Evolutionary conservation across 1,140 invertebrate species (phyloP), one percentile per base, ranked within the genome.

Genomic region (Drosophila arawakana): DNA sequence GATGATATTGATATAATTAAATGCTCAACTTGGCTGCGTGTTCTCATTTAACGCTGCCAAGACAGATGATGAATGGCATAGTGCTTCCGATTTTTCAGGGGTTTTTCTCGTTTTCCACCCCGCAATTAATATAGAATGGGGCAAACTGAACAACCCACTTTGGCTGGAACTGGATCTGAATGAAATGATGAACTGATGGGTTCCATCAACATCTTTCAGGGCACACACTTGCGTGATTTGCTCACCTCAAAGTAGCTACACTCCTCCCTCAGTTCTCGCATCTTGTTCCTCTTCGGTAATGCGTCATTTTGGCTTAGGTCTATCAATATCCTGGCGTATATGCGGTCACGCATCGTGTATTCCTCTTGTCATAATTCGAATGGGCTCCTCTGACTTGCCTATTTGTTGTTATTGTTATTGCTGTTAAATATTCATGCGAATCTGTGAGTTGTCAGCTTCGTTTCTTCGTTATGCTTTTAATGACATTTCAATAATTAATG

Each of bases 401-500:
- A 49, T 72, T 70, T 72, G 55, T 65, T 81, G 25, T 30, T 66
- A 47, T 67, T 81, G 37, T 69, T 71, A 49, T 61, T 82, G 43
- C 73, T 80, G 77, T 89, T 89, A 89, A 89, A 89, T 89, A 89
- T 89, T 89, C 84, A 89, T 89, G 85, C 84, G 84, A 88, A 88
- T 88, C 80, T 84, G 84, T 49, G 74, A 70, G 70, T 68, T 65
- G 83, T 86, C 83, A 82, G 83, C 55, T 57, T 34, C 83, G 79
- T 63, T 88, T 88, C 73, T 58, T 54, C 50, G 50, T 37, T 54
- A 35, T 54, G 50, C 68, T 83, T 80, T 73, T 89, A 89, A 89
- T 89, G 84, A 90, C 81, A 89, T 90, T 89, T 89, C 84, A 89
- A 89, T 89, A 89, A 89, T 89, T 90, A 89, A 89, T 89, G 84